phyloP scores from a whole-genome alignment of 2,797 vertebrate species.

The Brachymystax lenok region DNA sequence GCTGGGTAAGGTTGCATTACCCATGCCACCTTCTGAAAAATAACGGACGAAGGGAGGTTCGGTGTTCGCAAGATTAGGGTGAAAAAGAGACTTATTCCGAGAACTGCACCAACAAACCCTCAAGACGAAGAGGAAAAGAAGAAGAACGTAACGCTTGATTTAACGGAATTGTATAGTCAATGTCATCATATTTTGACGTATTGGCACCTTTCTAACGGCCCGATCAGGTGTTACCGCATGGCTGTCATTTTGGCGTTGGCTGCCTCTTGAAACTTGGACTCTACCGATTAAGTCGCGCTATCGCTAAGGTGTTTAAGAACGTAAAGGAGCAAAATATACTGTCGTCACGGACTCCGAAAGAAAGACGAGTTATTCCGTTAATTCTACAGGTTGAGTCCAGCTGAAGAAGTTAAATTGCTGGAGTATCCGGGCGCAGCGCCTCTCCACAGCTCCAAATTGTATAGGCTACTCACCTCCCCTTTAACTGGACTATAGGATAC shows the following conservation, averaged over 20 bases:
- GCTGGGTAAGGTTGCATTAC: constrained; percentile 70
- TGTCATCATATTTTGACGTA: constrained; percentile 38
- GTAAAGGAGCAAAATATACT: constrained; percentile 41
- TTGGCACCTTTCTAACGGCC: constrained; percentile 38
- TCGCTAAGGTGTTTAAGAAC: constrained; percentile 17
- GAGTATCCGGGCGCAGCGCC: constrained; percentile 41
- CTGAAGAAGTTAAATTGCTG: constrained; percentile 27
- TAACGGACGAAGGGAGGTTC: constrained; percentile 79
- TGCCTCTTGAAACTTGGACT: constrained; percentile 43
- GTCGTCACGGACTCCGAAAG: constrained; percentile 19
- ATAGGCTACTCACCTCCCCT: constrained; percentile 17
- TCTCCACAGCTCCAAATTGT: constrained; percentile 26
- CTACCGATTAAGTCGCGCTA: constrained; percentile 4
- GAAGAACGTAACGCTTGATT: constrained; percentile 19
- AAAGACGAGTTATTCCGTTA: constrained; percentile 62
- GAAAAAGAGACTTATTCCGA: constrained; percentile 51
- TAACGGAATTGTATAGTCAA: constrained; percentile 33
- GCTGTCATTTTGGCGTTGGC: constrained; percentile 47
- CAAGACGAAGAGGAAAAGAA: constrained; percentile 38
- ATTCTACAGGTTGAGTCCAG: constrained; percentile 76
- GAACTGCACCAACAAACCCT: constrained; percentile 40
- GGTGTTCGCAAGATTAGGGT: constrained; percentile 36
- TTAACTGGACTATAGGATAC: constrained; percentile 58
- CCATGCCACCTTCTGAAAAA: constrained; percentile 76
- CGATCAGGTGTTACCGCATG: constrained; percentile 51